phyloP scores from a whole-genome alignment of 2,888 invertebrate species.

The Parascotia fuliginaria region DNA sequence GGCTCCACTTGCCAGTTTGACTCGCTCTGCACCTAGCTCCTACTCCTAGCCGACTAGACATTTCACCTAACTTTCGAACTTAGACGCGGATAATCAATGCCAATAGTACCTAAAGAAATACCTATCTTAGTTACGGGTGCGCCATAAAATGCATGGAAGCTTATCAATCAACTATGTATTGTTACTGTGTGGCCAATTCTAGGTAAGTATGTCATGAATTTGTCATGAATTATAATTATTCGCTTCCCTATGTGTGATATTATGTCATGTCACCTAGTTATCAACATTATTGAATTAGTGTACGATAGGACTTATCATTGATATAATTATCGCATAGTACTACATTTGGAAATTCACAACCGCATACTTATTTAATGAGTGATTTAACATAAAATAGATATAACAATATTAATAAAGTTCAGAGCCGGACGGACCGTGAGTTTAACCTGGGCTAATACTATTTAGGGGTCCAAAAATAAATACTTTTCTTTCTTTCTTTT shows the following conservation, averaged over 20 bases:
- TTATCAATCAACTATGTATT: slow-evolving; percentile 16
- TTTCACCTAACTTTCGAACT: slow-evolving; percentile 70
- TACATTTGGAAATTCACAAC: slow-evolving; percentile 4
- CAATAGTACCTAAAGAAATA: slow-evolving; percentile 23
- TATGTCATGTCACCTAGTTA: slow-evolving; percentile 20
- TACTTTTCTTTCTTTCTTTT: no score
- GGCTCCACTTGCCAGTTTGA: slow-evolving; percentile 55
- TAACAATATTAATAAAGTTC: no score
- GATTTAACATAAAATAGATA: neutral
- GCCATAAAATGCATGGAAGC: slow-evolving; percentile 1
- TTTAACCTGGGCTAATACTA: no score
- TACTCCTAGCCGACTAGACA: slow-evolving; percentile 38
- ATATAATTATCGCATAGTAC: slow-evolving; percentile 25
- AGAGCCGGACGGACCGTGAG: no score
- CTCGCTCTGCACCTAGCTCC: slow-evolving; percentile 48
- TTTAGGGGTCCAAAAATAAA: no score
- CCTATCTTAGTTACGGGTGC: slow-evolving; percentile 10
- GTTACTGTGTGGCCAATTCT: slow-evolving; percentile 18
- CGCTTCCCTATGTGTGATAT: slow-evolving; percentile 9
- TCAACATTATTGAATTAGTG: slow-evolving; percentile 9
- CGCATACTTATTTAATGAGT: neutral
- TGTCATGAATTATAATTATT: slow-evolving; percentile 22
- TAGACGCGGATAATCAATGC: slow-evolving; percentile 21
- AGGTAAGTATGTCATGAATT: slow-evolving; percentile 33
- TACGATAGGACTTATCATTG: slow-evolving; percentile 25